These are phyloP conservation scores for Monopterus albus DNA, from an alignment of 2,113 vertebrate genomes.

Conservation along the genomic window DNA sequence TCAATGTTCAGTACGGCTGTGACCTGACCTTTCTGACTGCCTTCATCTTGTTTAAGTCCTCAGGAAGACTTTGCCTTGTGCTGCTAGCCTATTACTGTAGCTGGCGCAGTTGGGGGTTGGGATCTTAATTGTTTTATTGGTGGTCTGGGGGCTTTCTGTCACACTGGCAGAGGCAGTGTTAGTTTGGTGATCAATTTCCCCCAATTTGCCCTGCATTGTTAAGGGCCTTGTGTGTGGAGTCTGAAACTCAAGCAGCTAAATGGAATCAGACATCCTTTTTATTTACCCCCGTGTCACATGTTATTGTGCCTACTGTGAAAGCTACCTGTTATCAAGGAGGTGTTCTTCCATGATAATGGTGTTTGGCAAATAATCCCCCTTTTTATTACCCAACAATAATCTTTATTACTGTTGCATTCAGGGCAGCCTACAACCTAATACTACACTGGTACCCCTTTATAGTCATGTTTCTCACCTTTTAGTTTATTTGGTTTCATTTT, in stretches of 20 bases:
- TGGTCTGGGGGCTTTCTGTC: constrained; percentile 26
- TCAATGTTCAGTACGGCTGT: constrained; percentile 42
- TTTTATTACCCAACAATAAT: no score
- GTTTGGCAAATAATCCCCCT: no score
- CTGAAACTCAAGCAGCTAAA: not conserved
- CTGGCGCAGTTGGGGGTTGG: constrained; percentile 32
- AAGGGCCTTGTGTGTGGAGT: no score
- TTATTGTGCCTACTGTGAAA: no score
- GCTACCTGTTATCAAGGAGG: no score
- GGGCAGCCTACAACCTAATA: no score
- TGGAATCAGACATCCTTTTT: not conserved
- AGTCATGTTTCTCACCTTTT: no score
- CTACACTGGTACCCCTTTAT: no score
- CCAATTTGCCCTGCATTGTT: not conserved
- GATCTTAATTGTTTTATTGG: constrained; percentile 33
- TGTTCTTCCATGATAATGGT: no score
- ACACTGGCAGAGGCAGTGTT: constrained; percentile 14
- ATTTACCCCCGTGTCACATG: no score
- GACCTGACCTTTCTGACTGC: constrained; percentile 71
- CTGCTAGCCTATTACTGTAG: constrained; percentile 52
- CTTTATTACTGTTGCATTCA: no score
- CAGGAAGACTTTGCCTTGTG: constrained; percentile 46
- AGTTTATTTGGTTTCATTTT: no score
- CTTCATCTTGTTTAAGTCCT: constrained; percentile 63
- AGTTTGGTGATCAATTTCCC: constrained; percentile 17